These are phyloP conservation scores for Columba livia DNA, from an alignment of 2,113 vertebrate species.

Conservation along the genomic window DNA sequence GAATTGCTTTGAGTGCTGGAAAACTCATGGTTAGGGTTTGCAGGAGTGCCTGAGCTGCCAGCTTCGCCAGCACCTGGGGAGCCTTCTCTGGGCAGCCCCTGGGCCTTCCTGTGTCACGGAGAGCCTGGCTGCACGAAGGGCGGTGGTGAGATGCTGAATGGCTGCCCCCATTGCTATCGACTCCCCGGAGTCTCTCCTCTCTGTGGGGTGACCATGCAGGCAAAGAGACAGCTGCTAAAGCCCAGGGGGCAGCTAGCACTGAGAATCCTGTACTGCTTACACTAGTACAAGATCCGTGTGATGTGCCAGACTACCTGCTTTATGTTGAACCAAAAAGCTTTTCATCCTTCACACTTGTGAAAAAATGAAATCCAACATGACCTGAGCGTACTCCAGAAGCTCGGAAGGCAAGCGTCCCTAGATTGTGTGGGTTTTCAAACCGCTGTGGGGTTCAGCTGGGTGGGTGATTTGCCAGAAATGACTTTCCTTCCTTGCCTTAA, in stretches of 20 bases:
- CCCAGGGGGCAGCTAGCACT: fast-evolving
- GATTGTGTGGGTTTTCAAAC: background rate
- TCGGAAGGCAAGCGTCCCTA: fast-evolving
- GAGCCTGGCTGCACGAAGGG: background rate
- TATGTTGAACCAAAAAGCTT: background rate
- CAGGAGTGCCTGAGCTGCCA: background rate
- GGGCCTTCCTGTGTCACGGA: fast-evolving
- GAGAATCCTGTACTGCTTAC: background rate
- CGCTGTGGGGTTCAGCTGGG: background rate
- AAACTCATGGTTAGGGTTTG: background rate
- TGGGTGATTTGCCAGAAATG: background rate
- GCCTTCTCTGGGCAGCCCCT: background rate
- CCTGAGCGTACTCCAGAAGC: background rate
- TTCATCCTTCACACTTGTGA: background rate
- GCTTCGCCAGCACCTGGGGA: background rate
- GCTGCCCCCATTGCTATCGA: background rate
- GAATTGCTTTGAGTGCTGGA: background rate
- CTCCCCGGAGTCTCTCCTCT: background rate
- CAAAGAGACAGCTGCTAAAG: background rate
- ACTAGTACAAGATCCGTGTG: background rate
- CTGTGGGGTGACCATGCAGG: background rate
- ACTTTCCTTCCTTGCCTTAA: background rate
- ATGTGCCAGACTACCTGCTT: background rate
- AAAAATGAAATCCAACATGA: background rate
- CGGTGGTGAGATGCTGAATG: fast-evolving